These are phyloP conservation scores for Sminthopsis crassicaudata DNA, from an alignment of 2,113 vertebrate species.

Conservation along the genomic window DNA sequence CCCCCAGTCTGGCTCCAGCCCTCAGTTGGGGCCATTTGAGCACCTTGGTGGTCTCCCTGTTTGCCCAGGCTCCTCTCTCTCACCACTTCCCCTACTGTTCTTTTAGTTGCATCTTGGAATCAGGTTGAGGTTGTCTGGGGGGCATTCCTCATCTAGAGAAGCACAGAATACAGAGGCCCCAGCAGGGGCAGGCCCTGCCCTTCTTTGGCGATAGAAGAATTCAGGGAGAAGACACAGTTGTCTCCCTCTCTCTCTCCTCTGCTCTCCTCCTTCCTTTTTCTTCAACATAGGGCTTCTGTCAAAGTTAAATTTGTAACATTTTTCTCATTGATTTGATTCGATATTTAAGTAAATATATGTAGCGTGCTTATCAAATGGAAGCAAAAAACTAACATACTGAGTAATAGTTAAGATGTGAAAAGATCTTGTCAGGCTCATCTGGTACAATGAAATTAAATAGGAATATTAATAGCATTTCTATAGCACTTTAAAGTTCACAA, in stretches of 20 bases:
- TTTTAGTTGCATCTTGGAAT: neutral
- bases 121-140: neutral
- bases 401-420: neutral
- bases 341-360: neutral
- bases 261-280: neutral
- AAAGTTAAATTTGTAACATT: neutral
- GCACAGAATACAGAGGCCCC: neutral
- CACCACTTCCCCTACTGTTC: neutral
- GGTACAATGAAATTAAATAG: neutral
- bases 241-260: neutral
- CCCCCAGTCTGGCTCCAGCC: neutral
- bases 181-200: neutral
- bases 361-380: neutral
- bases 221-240: neutral
- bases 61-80: neutral
- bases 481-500: neutral
- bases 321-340: neutral
- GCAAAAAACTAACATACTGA: neutral
- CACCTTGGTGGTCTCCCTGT: neutral
- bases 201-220: neutral
- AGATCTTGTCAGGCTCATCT: neutral
- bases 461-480: neutral
- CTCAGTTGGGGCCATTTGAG: neutral
- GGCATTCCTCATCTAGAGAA: neutral
- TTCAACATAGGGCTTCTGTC: neutral